These are phyloP conservation scores for Napeogenes sylphis DNA, from an alignment of 2,888 invertebrate genomes.

Conservation along the genomic window DNA sequence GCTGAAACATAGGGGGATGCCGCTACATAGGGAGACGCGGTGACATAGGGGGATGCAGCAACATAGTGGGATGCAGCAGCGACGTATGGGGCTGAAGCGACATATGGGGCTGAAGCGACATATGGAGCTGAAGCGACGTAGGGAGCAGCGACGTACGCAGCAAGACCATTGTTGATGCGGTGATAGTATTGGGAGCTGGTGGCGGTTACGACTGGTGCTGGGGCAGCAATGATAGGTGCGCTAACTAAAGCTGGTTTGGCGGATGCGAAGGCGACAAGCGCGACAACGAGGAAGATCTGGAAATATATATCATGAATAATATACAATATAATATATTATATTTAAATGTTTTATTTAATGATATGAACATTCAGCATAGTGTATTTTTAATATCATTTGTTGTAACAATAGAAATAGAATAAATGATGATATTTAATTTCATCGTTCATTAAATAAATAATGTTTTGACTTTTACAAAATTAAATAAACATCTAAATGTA, in stretches of 20 bases:
- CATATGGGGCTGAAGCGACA: slow-evolving; percentile 38
- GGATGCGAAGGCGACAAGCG: slow-evolving; percentile 55
- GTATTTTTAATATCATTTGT: slow-evolving; percentile 37
- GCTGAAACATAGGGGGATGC: not conserved
- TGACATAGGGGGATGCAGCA: slow-evolving; percentile 32
- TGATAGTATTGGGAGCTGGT: slow-evolving; percentile 83
- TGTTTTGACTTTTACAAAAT: not conserved
- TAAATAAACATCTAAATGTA: slow-evolving; percentile 24
- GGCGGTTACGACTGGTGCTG: slow-evolving; percentile 78
- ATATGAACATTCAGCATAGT: too few species aligned
- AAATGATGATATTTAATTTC: not conserved
- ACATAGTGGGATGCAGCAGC: slow-evolving; percentile 37
- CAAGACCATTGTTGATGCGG: slow-evolving; percentile 78
- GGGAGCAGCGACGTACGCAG: slow-evolving; percentile 65
- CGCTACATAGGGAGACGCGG: not conserved
- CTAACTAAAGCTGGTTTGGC: slow-evolving; percentile 59
- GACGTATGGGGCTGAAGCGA: slow-evolving; percentile 44
- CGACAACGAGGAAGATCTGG: slow-evolving; percentile 60
- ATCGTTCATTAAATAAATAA: not conserved
- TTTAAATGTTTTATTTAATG: too few species aligned
- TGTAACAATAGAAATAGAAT: slow-evolving; percentile 40
- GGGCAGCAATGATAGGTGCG: slow-evolving; percentile 52
- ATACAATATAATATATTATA: too few species aligned
- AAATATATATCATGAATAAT: not conserved
- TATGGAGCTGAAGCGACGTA: slow-evolving; percentile 44